Percentiles rank a stretch among this genome's conserved stretches.
Evolutionary conservation across 2,888 invertebrate genomes (phyloP).

Genomic region (Eilema caniola): DNA sequence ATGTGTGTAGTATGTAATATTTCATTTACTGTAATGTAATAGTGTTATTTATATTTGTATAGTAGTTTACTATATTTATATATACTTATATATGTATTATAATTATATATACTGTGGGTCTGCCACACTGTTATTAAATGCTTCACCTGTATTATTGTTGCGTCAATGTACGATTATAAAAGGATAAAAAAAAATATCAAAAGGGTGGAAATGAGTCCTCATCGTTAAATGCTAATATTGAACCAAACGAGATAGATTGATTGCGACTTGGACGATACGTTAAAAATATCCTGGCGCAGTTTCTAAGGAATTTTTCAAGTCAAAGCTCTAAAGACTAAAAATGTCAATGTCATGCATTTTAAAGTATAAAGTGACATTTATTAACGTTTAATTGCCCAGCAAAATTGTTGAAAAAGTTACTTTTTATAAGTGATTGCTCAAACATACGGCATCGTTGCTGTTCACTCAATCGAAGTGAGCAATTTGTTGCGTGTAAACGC

Average conservation of each 20-base stretch:
- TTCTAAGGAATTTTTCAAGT: slow-evolving; percentile 43
- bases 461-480: slow-evolving; percentile 75
- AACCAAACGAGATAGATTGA: not conserved
- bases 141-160: too few species aligned
- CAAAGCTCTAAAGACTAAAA: slow-evolving; percentile 33
- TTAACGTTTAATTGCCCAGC: slow-evolving; percentile 18
- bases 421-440: slow-evolving; percentile 20
- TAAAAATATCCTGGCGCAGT: slow-evolving; percentile 26
- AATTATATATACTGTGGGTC: too few species aligned
- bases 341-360: slow-evolving; percentile 47
- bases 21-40: too few species aligned
- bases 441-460: slow-evolving; percentile 30
- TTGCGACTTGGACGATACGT: slow-evolving; percentile 25
- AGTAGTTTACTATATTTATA: too few species aligned
- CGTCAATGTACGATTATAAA: too few species aligned
- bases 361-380: slow-evolving; percentile 20
- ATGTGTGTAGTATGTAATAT: too few species aligned
- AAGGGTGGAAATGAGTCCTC: not conserved
- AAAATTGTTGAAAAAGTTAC: slow-evolving; percentile 28
- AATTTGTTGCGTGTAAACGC: slow-evolving; percentile 79
- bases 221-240: not conserved
- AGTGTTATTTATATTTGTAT: too few species aligned
- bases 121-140: too few species aligned
- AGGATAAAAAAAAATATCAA: not conserved
- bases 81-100: too few species aligned